Percentiles rank a stretch among this genome's conserved stretches.
phyloP scores from a whole-genome alignment of 2,113 vertebrate species.

The Amphiprion ocellaris region DNA sequence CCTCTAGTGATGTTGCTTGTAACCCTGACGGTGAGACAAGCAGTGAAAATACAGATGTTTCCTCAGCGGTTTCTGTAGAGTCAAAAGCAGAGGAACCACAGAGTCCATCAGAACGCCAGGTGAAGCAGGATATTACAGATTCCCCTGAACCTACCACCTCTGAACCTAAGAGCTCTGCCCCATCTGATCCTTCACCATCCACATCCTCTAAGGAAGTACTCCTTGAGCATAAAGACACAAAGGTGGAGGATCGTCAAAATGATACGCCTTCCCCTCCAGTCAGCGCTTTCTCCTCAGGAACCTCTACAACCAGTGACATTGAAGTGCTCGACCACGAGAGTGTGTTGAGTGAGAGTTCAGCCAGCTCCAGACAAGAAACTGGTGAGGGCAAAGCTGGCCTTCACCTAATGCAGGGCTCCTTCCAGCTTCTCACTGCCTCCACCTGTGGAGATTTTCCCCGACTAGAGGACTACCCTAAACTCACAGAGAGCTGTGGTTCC shows the following conservation, averaged over 20 bases:
- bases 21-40: conserved; percentile 36
- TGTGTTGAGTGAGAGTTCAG: conserved; percentile 97
- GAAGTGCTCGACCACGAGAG: conserved; percentile 99
- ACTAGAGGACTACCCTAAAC: conserved; percentile 95
- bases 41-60: conserved; percentile 32
- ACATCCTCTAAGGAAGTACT: conserved; percentile 84
- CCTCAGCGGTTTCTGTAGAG: conserved; percentile 24
- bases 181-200: conserved; percentile 71
- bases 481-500: conserved; percentile 95
- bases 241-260: conserved; percentile 94
- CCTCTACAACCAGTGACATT: conserved; percentile 98
- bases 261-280: conserved; percentile 96
- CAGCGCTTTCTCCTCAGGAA: conserved; percentile 97
- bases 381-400: conserved; percentile 92
- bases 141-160: conserved; percentile 43
- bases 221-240: conserved; percentile 90
- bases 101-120: conserved; percentile 23
- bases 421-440: conserved; percentile 96
- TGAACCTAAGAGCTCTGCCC: conserved; percentile 51
- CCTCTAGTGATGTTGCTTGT: conserved; percentile 43
- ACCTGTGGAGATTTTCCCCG: conserved; percentile 91
- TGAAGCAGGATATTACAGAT: conserved; percentile 41
- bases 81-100: conserved; percentile 46
- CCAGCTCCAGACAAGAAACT: conserved; percentile 94
- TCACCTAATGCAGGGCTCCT: conserved; percentile 97